Percentiles rank a stretch among this genome's conserved stretches.
Evolutionary conservation across 2,113 vertebrate species (phyloP).

Genomic region (Ctenodactylus gundi): DNA sequence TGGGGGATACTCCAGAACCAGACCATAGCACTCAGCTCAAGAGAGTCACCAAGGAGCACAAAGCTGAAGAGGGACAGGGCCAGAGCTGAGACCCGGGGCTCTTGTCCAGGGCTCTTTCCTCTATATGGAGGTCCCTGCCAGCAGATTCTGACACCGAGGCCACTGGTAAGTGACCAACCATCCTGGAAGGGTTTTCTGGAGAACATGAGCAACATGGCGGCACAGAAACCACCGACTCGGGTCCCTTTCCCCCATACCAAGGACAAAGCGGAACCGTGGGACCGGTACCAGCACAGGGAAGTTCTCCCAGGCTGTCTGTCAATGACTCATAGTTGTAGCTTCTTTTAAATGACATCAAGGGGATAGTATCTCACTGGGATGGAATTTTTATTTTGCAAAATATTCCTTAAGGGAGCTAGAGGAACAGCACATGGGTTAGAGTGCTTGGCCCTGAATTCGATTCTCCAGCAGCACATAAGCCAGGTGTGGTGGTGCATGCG

Average conservation of each 20-base stretch:
- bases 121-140: background rate
- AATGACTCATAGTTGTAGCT: background rate
- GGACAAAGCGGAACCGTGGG: background rate
- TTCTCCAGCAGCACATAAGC: too few species aligned
- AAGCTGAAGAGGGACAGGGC: background rate
- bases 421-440: too few species aligned
- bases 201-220: slow-evolving; percentile 1
- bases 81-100: background rate
- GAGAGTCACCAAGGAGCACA: background rate
- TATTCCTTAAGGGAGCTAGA: too few species aligned
- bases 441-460: too few species aligned
- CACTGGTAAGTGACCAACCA: background rate
- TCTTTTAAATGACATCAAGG: slow-evolving; percentile 39
- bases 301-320: background rate
- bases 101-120: background rate
- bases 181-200: slow-evolving; percentile 49
- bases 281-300: background rate
- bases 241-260: background rate
- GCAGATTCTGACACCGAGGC: background rate
- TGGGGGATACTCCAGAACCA: too few species aligned
- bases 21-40: too few species aligned
- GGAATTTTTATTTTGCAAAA: slow-evolving; percentile 53
- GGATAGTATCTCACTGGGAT: background rate
- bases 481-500: too few species aligned
- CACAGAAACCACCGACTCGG: slow-evolving; percentile 18